A percentile compares a stretch with the other conserved stretches of the same genome.
Evolutionary conservation across 2,888 invertebrate genomes (phyloP).

Genomic region (Carcina quercana): DNA sequence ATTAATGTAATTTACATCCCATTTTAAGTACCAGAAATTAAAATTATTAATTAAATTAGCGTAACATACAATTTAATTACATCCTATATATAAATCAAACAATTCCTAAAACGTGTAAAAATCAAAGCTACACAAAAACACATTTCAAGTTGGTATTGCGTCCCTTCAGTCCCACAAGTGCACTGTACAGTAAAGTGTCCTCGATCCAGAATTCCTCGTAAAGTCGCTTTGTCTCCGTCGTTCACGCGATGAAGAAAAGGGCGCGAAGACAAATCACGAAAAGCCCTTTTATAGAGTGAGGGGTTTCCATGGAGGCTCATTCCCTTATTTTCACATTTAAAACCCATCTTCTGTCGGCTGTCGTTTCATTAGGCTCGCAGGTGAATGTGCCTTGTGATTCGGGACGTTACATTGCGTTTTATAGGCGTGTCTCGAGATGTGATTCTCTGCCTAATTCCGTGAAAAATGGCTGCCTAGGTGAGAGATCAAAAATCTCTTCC

Average conservation of each 20-base stretch:
- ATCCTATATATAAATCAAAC: too few species aligned
- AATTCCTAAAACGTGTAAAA: too few species aligned
- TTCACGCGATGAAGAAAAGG: conserved; percentile 20
- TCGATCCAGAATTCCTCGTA: conserved; percentile 40
- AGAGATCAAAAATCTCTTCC: too few species aligned
- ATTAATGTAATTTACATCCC: too few species aligned
- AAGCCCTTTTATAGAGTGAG: conserved; percentile 17
- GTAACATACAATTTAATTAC: too few species aligned
- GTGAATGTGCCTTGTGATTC: neutral
- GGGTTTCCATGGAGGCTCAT: conserved; percentile 13
- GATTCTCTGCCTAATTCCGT: too few species aligned
- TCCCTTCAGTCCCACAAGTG: conserved; percentile 34
- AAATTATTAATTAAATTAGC: too few species aligned
- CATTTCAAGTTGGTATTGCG: conserved; percentile 25
- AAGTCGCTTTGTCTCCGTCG: conserved; percentile 31
- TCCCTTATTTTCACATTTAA: conserved; percentile 16
- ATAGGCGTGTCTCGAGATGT: too few species aligned
- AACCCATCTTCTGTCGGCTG: conserved; percentile 10
- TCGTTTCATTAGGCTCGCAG: conserved; percentile 10
- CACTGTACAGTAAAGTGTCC: conserved; percentile 45
- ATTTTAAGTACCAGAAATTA: too few species aligned
- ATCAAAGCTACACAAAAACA: conserved; percentile 22
- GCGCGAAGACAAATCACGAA: conserved; percentile 24
- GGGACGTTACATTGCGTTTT: too few species aligned
- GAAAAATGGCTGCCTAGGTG: too few species aligned